Base-by-base conservation (phyloP, 2,113 vertebrate genomes). In the Tiliqua scincoides region DNA sequence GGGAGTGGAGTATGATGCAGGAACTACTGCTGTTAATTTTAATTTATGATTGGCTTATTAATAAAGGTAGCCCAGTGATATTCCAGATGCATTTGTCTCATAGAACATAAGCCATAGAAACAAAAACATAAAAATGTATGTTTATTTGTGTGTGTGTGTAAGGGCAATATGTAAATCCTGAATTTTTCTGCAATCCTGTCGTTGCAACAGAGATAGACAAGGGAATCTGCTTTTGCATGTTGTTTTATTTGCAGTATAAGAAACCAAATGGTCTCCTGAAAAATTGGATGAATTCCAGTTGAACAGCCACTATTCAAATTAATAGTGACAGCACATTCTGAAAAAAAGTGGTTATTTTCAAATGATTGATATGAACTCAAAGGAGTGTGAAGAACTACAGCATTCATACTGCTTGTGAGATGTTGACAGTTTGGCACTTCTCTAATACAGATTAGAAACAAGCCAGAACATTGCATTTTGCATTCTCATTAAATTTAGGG, bases 291-390 rank as follows among this genome's bases (percentile, higher is more conserved):
- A 85, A 95, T 94, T 96, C 96, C 96, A 96, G 79, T 59, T 61
- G 73, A 94, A 92, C 90, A 94, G 91, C 84, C 81, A 96, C 93
- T 94, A 92, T 94, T 96, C 92, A 96, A 95, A 97, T 96, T 94
- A 93, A 95, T 91, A 95, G 92, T 95, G 96, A 96, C 96, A 96
- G 95, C 92, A 95, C 92, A 94, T 94, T 94, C 91, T 91, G 89
- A 88, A 92, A 95, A n/a, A 92, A 95, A 94, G 95, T 93, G 48
- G 93, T 95, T 96, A 94, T 95, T 97, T 96, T 95, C 93, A 89
- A 94, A 92, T 96, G 96, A 97, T 91, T 96, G 96, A 96, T 96
- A 95, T 89, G 91, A 96, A 94, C 93, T 96, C 95, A 97, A 96
- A 96, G 87, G 92, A 85, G 91, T 96, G 95, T 96, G 95, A 96